These are phyloP conservation scores for Xanthia togata DNA, from an alignment of 2,888 invertebrate species.

Conservation along the genomic window DNA sequence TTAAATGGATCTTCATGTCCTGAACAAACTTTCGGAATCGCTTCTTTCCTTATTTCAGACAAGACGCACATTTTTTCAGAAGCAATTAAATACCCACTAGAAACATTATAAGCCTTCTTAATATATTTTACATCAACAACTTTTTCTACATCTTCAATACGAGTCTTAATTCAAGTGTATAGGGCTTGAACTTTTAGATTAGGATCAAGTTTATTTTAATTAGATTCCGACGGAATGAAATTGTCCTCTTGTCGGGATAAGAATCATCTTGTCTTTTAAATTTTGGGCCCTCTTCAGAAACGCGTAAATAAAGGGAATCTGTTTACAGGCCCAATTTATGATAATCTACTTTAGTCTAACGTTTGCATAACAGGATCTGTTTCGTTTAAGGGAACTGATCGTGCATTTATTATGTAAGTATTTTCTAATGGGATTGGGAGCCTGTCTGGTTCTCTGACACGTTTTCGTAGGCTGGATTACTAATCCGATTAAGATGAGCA, in stretches of 20 bases:
- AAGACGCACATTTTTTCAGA: conserved; percentile 1
- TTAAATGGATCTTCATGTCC: not conserved
- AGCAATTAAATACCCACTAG: conserved; percentile 34
- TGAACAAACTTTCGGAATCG: conserved; percentile 25
- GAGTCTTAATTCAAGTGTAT: conserved; percentile 56
- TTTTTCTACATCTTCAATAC: conserved; percentile 45
- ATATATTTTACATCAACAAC: conserved; percentile 46
- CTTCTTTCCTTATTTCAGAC: conserved; percentile 2
- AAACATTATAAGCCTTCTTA: conserved; percentile 25
- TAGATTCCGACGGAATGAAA: conserved; percentile 46
- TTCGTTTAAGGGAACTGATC: conserved; percentile 30
- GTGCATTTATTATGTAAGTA: conserved; percentile 26
- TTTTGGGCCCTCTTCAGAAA: conserved; percentile 30
- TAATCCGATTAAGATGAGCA: not conserved
- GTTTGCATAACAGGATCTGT: conserved; percentile 30
- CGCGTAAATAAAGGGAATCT: conserved; percentile 48
- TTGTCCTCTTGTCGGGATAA: conserved; percentile 52
- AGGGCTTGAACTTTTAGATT: conserved; percentile 61
- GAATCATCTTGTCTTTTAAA: conserved; percentile 45
- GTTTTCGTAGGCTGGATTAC: not conserved
- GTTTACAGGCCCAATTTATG: conserved; percentile 55
- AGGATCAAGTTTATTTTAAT: conserved; percentile 63
- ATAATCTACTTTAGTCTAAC: conserved; percentile 43
- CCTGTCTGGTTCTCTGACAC: not conserved
- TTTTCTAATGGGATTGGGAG: conserved; percentile 9